A percentile compares a stretch with the other conserved stretches of the same genome.
phyloP scores from a whole-genome alignment of 2,888 invertebrate species.

The Chymomyza amoena region DNA sequence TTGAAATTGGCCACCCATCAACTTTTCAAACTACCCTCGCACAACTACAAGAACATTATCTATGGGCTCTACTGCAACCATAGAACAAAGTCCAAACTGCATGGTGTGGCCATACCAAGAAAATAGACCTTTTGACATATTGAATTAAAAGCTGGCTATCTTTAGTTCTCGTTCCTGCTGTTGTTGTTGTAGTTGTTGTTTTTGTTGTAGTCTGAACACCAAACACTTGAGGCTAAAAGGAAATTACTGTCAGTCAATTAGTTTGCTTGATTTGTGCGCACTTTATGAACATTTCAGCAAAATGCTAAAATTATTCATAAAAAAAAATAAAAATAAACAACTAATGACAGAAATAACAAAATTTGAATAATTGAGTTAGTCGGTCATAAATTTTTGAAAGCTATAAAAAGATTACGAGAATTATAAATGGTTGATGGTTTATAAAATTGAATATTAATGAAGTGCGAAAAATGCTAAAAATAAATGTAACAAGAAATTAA shows the following conservation, averaged over 20 bases:
- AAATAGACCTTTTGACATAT: conserved; percentile 40
- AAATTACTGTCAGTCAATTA: conserved; percentile 52
- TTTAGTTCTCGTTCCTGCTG: background rate
- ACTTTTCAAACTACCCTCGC: too few species aligned
- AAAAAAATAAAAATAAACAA: background rate
- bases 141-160: conserved; percentile 49
- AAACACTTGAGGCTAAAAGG: conserved; percentile 33
- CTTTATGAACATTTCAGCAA: background rate
- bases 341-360: background rate
- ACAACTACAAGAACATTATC: background rate
- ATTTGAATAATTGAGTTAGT: background rate
- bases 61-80: background rate
- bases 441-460: background rate
- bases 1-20: too few species aligned
- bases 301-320: background rate
- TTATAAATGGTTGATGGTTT: background rate
- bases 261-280: conserved; percentile 20
- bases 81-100: background rate
- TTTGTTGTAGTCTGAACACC: background rate
- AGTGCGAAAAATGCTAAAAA: background rate
- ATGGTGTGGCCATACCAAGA: background rate
- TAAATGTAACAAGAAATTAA: too few species aligned
- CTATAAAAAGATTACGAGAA: background rate
- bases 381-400: background rate
- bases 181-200: background rate